These are phyloP conservation scores for Ataeniobius toweri DNA, from an alignment of 2,797 vertebrate species.

Conservation along the genomic window DNA sequence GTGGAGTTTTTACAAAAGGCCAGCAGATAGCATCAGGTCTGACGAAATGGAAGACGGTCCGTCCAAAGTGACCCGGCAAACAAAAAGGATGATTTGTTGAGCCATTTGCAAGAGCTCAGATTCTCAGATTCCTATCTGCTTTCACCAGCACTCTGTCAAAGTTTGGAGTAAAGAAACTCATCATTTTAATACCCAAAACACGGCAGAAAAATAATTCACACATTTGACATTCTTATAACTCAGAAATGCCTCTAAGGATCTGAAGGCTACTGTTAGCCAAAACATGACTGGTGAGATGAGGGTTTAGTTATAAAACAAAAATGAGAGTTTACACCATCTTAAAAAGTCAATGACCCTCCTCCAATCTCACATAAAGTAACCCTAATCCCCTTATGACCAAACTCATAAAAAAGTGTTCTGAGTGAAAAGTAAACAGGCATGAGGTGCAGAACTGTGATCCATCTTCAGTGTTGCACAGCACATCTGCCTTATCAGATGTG, in stretches of 20 bases:
- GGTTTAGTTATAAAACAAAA: constrained; percentile 14
- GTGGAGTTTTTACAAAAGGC: constrained; percentile 47
- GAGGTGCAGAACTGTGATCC: constrained; percentile 27
- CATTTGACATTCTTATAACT: constrained; percentile 2
- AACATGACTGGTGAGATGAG: background rate
- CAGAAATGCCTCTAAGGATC: constrained; percentile 4
- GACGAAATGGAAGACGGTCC: constrained; percentile 58
- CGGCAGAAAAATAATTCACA: constrained; percentile 10
- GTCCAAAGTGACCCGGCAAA: constrained; percentile 61
- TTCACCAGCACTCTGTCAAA: constrained; percentile 12
- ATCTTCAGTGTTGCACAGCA: constrained; percentile 27
- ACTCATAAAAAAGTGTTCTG: constrained; percentile 46
- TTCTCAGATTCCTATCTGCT: constrained; percentile 57
- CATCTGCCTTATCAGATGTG: constrained; percentile 60
- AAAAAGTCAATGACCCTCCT: constrained; percentile 55
- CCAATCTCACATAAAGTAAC: constrained; percentile 43
- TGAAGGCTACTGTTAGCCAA: constrained; percentile 18
- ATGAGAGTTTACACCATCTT: constrained; percentile 31
- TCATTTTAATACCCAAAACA: constrained; percentile 37
- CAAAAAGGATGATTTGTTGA: constrained; percentile 70
- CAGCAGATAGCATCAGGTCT: constrained; percentile 54
- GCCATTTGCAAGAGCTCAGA: constrained; percentile 41
- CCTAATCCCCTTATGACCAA: constrained; percentile 61
- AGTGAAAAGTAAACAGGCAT: constrained; percentile 30
- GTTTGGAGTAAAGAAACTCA: constrained; percentile 35